Percentiles rank a stretch among this genome's conserved stretches.
These are phyloP conservation scores for Flabesymbios commensalis DNA, from an alignment of 2,888 invertebrate species.

Conservation along the genomic window DNA sequence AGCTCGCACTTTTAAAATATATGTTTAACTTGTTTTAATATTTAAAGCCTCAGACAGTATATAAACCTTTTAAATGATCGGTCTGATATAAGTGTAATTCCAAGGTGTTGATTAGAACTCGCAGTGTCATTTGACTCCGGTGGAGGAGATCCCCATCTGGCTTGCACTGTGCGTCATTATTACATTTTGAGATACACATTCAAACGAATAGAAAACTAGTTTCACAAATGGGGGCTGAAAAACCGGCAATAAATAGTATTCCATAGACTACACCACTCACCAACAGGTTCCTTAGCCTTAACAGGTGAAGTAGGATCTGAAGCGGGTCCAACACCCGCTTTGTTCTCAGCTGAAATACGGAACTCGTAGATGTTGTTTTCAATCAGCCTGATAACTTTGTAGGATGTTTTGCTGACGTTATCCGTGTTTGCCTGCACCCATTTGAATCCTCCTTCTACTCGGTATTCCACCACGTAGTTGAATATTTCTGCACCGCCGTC, in stretches of 20 bases:
- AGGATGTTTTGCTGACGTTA: constrained; percentile 10
- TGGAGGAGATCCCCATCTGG: too few relatives aligned
- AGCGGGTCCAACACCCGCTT: constrained; percentile 63
- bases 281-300: constrained; percentile 43
- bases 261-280: too few relatives aligned
- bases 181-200: too few relatives aligned
- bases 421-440: constrained; percentile 39
- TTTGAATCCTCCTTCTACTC: constrained; percentile 66
- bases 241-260: too few relatives aligned
- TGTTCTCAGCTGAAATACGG: constrained; percentile 70
- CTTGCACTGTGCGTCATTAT: too few relatives aligned
- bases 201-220: too few relatives aligned
- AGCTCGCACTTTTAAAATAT: too few relatives aligned
- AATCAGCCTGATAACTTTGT: constrained; percentile 31
- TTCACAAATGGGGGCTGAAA: too few relatives aligned
- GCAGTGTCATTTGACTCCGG: too few relatives aligned
- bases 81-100: background rate
- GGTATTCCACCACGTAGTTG: constrained; percentile 66
- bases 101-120: too few relatives aligned
- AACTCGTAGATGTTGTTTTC: constrained; percentile 70
- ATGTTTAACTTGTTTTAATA: too few relatives aligned
- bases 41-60: too few relatives aligned
- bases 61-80: background rate
- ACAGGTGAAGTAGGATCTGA: constrained; percentile 76
- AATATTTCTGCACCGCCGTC: constrained; percentile 42